Evolutionary conservation across 1,140 invertebrate species (phyloP).

Genomic region (Muscidifurax raptorellus): DNA sequence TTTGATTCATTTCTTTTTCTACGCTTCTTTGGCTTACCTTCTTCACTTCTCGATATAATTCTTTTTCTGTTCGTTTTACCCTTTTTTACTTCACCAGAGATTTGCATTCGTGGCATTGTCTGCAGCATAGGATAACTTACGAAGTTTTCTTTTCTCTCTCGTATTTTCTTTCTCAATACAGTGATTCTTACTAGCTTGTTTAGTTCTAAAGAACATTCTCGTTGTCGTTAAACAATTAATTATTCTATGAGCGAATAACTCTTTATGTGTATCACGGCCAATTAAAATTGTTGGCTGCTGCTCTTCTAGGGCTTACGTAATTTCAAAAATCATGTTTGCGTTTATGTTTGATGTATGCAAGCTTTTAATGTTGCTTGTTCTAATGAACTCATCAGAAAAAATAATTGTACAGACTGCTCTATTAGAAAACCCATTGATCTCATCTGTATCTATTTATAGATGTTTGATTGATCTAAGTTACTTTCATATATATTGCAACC

Average conservation of each 20-base stretch:
- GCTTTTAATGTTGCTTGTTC: slow-evolving; percentile 16
- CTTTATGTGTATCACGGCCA: background rate
- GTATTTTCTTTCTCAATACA: slow-evolving; percentile 17
- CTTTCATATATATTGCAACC: too few species aligned
- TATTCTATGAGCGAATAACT: background rate
- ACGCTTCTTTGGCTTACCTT: too few species aligned
- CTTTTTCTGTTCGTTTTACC: too few species aligned
- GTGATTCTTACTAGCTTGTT: background rate
- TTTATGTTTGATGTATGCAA: background rate
- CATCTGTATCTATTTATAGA: slow-evolving; percentile 10
- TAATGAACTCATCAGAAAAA: background rate
- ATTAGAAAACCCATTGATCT: background rate
- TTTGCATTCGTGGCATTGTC: too few species aligned
- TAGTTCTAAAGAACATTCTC: background rate
- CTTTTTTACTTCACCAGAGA: too few species aligned
- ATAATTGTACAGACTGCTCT: background rate
- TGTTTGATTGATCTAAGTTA: background rate
- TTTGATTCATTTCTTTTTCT: too few species aligned
- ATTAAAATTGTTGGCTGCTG: background rate
- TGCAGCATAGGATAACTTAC: background rate
- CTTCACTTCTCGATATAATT: too few species aligned
- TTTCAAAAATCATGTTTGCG: background rate
- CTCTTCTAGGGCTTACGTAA: background rate
- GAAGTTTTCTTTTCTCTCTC: slow-evolving; percentile 11
- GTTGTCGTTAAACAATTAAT: background rate